phyloP scores from a whole-genome alignment of 1,140 invertebrate species.

The Drosophila tani region DNA sequence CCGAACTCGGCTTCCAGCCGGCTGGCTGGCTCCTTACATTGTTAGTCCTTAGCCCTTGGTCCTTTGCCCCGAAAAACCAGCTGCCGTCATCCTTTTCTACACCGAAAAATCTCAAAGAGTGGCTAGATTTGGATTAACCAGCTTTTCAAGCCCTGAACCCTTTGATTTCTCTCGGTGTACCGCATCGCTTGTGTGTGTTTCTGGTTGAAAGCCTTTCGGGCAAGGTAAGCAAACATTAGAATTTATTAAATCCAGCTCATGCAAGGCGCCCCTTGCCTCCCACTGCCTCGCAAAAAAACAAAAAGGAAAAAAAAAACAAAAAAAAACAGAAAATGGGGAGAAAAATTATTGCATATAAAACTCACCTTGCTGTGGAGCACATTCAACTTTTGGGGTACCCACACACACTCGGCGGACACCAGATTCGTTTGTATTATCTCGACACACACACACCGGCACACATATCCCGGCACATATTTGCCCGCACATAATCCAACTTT shows the following conservation, averaged over 20 bases:
- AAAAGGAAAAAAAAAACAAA: slow-evolving; percentile 1
- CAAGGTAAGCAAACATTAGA: slow-evolving; percentile 80
- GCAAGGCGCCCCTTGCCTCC: slow-evolving; percentile 29
- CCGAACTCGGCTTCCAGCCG: slow-evolving; percentile 19
- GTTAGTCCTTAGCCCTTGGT: slow-evolving; percentile 5
- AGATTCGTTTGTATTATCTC: slow-evolving; percentile 60
- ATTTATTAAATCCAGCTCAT: slow-evolving; percentile 77
- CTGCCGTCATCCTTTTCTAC: slow-evolving; percentile 40
- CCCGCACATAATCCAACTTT: slow-evolving; percentile 68
- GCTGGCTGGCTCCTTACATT: slow-evolving; percentile 39
- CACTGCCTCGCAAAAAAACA: slow-evolving; percentile 14
- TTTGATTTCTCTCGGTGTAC: neutral
- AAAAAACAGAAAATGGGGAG: slow-evolving; percentile 40
- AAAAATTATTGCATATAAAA: slow-evolving; percentile 77
- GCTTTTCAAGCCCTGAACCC: neutral
- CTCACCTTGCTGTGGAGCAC: slow-evolving; percentile 58
- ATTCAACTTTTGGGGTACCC: slow-evolving; percentile 63
- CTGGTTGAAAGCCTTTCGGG: slow-evolving; percentile 72
- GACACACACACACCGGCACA: slow-evolving; percentile 23
- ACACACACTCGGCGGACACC: slow-evolving; percentile 20
- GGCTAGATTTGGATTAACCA: neutral
- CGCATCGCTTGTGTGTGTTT: slow-evolving; percentile 30
- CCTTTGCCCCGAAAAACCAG: slow-evolving; percentile 27
- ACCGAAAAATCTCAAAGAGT: neutral
- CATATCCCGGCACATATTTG: slow-evolving; percentile 25